Evolutionary conservation across 2,888 invertebrate genomes (phyloP), one percentile per base, ranked within the genome.

Genomic region (Papilio demoleus): DNA sequence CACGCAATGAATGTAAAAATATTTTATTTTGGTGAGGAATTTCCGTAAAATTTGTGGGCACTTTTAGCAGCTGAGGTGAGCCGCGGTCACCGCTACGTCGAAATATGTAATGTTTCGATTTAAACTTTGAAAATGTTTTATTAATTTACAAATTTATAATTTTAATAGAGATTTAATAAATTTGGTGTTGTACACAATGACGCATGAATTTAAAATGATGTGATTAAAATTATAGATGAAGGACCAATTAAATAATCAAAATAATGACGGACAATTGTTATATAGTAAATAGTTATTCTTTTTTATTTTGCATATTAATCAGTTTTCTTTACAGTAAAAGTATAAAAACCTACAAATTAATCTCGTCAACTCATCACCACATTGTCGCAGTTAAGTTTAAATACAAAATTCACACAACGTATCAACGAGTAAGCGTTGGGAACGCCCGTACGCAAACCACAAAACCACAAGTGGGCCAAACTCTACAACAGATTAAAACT

Each of bases 401-500:
- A 50, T 50, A 50, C 50, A 14, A 24, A 50, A 53, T 53, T 53
- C 50, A 53, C 50, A 27, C 50, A 53, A 50, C 50, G 50, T 53
- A 53, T 53, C 27, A 53, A 27, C 50, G 36, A 17, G 27, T 36
- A 38, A 59, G 50, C 72, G 70, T 65, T 63, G n/a, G 14, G 14
- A 70, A 76, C 78, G 58, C 74, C 74, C 76, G 70, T 77, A 58
- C 58, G 24, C 65, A 38, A 11, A 40, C 63, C 47, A 45, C 61
- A 59, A 36, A 77, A 81, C 83, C 83, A 75, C 85, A 88, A 88
- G 85, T 86, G 84, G 84, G 88, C 85, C 86, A 85, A 89, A 90
- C 87, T 88, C 80, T 80, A 70, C 67, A 89, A 88, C 88, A 90
- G 88, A 89, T 89, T 90, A 90, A 90, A 90, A 90, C 87, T 90